Percentiles rank a stretch among this genome's conserved stretches.
These are phyloP conservation scores for Ciconia maguari DNA, from an alignment of 2,113 vertebrate genomes.

Conservation along the genomic window DNA sequence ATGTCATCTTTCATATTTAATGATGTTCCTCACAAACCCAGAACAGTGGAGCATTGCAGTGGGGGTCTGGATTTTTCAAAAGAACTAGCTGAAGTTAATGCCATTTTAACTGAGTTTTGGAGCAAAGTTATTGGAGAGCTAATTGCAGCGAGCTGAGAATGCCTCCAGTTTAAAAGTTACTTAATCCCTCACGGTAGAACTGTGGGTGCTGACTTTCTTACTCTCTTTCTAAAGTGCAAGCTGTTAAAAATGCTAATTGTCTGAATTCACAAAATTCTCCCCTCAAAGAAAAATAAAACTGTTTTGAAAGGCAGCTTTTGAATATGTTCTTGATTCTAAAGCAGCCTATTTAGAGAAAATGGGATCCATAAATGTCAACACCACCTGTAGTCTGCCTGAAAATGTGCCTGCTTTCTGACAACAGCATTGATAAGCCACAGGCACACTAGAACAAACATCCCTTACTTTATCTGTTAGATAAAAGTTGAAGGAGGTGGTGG, in stretches of 20 bases:
- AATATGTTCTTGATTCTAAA: constrained; percentile 69
- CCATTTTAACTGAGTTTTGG: constrained; percentile 1
- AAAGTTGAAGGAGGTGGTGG: background rate
- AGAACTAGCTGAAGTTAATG: background rate
- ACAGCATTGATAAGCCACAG: constrained; percentile 65
- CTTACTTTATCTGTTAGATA: constrained; percentile 41
- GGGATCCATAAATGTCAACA: constrained; percentile 72
- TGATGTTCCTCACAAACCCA: background rate
- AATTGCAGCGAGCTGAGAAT: constrained; percentile 47
- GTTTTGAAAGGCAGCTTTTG: constrained; percentile 70
- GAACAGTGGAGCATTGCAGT: background rate
- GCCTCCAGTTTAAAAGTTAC: constrained; percentile 48
- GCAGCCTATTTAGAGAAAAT: constrained; percentile 74
- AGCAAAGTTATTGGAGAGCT: constrained; percentile 26
- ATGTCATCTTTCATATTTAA: constrained; percentile 21
- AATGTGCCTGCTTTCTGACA: constrained; percentile 68
- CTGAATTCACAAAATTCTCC: constrained; percentile 50
- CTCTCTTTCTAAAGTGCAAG: constrained; percentile 36
- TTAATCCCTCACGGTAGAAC: constrained; percentile 18
- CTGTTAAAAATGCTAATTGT: constrained; percentile 68
- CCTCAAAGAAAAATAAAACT: constrained; percentile 70
- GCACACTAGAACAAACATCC: constrained; percentile 61
- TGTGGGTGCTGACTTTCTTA: constrained; percentile 24
- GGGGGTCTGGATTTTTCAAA: background rate
- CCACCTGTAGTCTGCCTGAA: constrained; percentile 66